Conservation (phyloP, 1,140 invertebrate species). For the Elymnias hypermnestra region DNA sequence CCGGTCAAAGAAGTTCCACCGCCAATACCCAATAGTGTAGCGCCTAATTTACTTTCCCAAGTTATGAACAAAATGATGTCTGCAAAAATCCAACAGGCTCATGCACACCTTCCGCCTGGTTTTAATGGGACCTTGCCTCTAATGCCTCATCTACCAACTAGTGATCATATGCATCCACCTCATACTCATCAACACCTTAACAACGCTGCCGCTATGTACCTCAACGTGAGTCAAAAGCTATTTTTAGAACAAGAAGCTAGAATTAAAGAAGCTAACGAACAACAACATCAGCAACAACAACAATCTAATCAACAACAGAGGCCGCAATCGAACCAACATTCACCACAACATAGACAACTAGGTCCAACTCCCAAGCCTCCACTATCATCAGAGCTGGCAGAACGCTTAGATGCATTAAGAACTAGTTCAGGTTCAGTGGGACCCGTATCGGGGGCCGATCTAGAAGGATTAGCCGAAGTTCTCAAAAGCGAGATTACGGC, state of each 20-base stretch:
- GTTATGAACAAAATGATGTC: slow-evolving; percentile 84
- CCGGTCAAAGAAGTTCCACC: slow-evolving; percentile 77
- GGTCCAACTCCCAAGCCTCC: slow-evolving; percentile 72
- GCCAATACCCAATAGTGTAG: slow-evolving; percentile 63
- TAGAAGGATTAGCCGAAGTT: slow-evolving; percentile 91
- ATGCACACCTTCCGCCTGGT: slow-evolving; percentile 74
- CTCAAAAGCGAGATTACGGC: slow-evolving; percentile 93
- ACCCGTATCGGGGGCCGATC: slow-evolving; percentile 83
- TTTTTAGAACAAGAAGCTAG: slow-evolving; percentile 86
- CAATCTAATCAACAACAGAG: slow-evolving; percentile 72
- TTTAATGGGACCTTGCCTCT: slow-evolving; percentile 76
- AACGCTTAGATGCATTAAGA: slow-evolving; percentile 80
- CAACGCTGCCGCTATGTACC: slow-evolving; percentile 85
- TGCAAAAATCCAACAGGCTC: slow-evolving; percentile 78
- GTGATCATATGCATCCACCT: slow-evolving; percentile 72
- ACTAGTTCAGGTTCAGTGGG: slow-evolving; percentile 78
- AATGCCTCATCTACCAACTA: slow-evolving; percentile 77
- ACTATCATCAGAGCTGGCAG: slow-evolving; percentile 77
- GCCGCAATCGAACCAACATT: slow-evolving; percentile 76
- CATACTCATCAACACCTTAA: slow-evolving; percentile 79
- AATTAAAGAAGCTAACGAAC: slow-evolving; percentile 82
- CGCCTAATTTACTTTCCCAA: slow-evolving; percentile 80
- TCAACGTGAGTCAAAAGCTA: slow-evolving; percentile 83
- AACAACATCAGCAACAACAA: no score
- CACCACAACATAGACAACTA: slow-evolving; percentile 73